Evolutionary conservation across 2,888 invertebrate species (phyloP).

Genomic region (Tricholauxania praeusta): DNA sequence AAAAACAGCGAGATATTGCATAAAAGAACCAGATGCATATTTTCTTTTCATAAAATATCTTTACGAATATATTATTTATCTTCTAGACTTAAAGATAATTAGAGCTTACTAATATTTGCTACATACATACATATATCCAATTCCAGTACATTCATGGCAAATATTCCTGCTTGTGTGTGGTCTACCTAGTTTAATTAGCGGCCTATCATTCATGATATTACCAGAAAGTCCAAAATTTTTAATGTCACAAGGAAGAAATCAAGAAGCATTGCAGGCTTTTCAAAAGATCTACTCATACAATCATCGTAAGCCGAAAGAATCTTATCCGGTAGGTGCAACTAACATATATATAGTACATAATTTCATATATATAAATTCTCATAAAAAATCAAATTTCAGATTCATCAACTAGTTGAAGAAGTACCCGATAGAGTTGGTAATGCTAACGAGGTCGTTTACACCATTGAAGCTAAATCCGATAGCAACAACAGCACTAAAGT

Average conservation of each 20-base stretch:
- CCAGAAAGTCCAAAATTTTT: conserved; percentile 68
- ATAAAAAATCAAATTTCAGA: not conserved
- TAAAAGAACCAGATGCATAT: not conserved
- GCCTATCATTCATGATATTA: conserved; percentile 69
- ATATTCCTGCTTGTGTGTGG: conserved; percentile 71
- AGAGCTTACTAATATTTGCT: not conserved
- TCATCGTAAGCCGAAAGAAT: conserved; percentile 72
- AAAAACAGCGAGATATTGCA: too few species aligned
- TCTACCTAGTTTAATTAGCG: conserved; percentile 77
- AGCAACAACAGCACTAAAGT: not conserved
- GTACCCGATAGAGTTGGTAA: conserved; percentile 53
- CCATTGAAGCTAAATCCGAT: conserved; percentile 51
- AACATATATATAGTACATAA: too few species aligned
- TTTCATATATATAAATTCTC: too few species aligned
- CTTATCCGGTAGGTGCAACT: conserved; percentile 73
- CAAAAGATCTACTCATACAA: conserved; percentile 76
- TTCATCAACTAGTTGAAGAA: conserved; percentile 54
- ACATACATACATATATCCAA: not conserved
- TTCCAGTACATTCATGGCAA: conserved; percentile 60
- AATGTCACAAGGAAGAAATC: conserved; percentile 61
- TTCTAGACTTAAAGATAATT: not conserved
- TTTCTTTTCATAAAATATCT: not conserved
- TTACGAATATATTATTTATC: not conserved
- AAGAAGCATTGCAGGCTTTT: conserved; percentile 58
- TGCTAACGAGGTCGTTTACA: conserved; percentile 51